phyloP scores from a whole-genome alignment of 2,797 vertebrate species.

The Pseudochirops corinnae region DNA sequence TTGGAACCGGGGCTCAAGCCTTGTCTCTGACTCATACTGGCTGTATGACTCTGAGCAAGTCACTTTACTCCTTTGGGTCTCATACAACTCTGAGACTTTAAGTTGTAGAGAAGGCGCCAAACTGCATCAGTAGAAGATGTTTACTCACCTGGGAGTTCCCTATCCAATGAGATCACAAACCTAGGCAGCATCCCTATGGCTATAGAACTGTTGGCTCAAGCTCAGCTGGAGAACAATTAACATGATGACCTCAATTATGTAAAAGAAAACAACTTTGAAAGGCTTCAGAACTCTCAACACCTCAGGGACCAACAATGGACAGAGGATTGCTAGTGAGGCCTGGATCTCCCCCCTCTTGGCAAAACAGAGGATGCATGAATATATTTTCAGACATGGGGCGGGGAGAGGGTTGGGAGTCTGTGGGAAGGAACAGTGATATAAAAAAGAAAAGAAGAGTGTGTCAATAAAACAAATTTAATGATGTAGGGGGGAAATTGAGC shows the following conservation, averaged over 20 bases:
- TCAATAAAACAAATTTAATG: slow-evolving; percentile 10
- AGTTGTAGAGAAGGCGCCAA: not conserved
- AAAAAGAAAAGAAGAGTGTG: not conserved
- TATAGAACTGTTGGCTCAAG: not conserved
- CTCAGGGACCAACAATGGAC: not conserved
- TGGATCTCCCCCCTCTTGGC: not conserved
- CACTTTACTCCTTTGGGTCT: not conserved
- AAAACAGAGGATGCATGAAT: not conserved
- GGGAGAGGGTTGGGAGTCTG: not conserved
- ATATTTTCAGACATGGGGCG: not conserved
- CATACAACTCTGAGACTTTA: not conserved
- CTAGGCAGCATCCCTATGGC: not conserved
- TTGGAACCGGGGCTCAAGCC: not conserved
- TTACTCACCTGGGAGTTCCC: not conserved
- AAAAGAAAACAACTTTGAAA: not conserved
- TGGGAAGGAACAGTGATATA: not conserved
- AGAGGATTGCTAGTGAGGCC: not conserved
- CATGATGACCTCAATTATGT: not conserved
- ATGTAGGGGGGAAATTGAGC: not conserved
- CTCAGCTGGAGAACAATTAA: not conserved
- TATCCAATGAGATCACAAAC: not conserved
- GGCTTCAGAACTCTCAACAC: not conserved
- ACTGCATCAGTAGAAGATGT: not conserved
- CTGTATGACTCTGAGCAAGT: not conserved
- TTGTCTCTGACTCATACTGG: not conserved